Evolutionary conservation across 1,140 invertebrate species (phyloP).

Genomic region (Macrocentrus cingulum): DNA sequence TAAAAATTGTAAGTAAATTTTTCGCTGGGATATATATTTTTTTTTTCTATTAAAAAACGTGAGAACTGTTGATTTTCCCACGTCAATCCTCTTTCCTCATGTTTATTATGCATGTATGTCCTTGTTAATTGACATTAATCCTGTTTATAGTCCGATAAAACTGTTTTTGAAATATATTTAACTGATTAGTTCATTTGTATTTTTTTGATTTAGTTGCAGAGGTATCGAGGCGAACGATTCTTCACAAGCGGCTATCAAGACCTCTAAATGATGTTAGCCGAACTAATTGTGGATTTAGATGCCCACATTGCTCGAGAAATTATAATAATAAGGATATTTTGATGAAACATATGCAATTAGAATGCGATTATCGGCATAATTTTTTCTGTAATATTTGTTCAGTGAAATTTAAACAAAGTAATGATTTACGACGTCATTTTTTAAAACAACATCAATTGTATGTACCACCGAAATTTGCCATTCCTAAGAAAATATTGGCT

Average conservation of each 20-base stretch:
- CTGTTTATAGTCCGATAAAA: neutral
- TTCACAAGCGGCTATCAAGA: conserved; percentile 26
- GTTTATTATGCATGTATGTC: no score
- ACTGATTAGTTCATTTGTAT: conserved; percentile 2
- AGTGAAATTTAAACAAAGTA: conserved; percentile 54
- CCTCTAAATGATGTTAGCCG: conserved; percentile 25
- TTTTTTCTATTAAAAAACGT: neutral
- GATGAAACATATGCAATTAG: conserved; percentile 57
- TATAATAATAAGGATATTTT: conserved; percentile 60
- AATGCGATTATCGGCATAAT: conserved; percentile 58
- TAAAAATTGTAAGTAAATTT: neutral
- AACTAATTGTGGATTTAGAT: conserved; percentile 31
- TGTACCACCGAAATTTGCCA: conserved; percentile 40
- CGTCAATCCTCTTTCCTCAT: no score
- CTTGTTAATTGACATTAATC: no score
- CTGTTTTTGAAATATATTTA: neutral
- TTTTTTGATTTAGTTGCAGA: conserved; percentile 17
- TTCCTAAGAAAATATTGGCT: conserved; percentile 37
- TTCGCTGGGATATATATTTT: neutral
- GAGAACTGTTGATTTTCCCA: no score
- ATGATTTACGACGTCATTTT: conserved; percentile 47
- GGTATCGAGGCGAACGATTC: neutral
- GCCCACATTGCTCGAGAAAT: conserved; percentile 56
- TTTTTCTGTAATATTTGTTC: conserved; percentile 56
- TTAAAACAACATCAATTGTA: conserved; percentile 46